Percentiles rank a stretch among this genome's conserved stretches.
These are phyloP conservation scores for Bradypodion pumilum DNA, from an alignment of 2,797 vertebrate genomes.

Conservation along the genomic window DNA sequence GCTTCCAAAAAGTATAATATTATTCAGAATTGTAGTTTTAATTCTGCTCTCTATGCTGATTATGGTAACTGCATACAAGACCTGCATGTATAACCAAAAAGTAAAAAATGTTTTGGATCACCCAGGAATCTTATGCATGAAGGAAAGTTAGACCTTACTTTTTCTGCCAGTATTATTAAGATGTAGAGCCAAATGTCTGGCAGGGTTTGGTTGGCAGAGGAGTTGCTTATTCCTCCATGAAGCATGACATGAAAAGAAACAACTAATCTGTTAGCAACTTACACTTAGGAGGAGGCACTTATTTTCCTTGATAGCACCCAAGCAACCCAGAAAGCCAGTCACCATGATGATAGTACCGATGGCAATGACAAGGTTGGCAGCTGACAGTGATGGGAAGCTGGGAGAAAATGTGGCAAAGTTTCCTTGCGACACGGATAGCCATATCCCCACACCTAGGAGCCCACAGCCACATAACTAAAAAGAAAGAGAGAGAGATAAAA, in stretches of 20 bases:
- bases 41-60: background rate
- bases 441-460: slow-evolving; percentile 96
- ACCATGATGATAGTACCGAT: slow-evolving; percentile 96
- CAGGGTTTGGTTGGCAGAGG: background rate
- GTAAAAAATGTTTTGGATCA: background rate
- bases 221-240: background rate
- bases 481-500: slow-evolving; percentile 45
- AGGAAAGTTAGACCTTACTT: background rate
- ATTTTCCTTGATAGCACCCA: slow-evolving; percentile 99
- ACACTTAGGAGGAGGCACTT: slow-evolving; percentile 99
- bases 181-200: background rate
- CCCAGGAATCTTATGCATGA: background rate
- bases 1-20: slow-evolving; percentile 3
- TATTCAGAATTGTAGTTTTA: slow-evolving; percentile 15
- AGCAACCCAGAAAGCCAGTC: slow-evolving; percentile 96
- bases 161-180: background rate
- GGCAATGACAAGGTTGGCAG: slow-evolving; percentile 95
- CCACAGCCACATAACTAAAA: slow-evolving; percentile 96
- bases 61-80: slow-evolving; percentile 14
- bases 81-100: too few species aligned
- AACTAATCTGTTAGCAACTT: slow-evolving; percentile 72
- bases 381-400: slow-evolving; percentile 94
- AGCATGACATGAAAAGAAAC: background rate
- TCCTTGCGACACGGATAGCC: slow-evolving; percentile 97
- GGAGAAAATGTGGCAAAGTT: slow-evolving; percentile 99